Conservation (phyloP, 2,113 vertebrate genomes). For the Progne subis region DNA sequence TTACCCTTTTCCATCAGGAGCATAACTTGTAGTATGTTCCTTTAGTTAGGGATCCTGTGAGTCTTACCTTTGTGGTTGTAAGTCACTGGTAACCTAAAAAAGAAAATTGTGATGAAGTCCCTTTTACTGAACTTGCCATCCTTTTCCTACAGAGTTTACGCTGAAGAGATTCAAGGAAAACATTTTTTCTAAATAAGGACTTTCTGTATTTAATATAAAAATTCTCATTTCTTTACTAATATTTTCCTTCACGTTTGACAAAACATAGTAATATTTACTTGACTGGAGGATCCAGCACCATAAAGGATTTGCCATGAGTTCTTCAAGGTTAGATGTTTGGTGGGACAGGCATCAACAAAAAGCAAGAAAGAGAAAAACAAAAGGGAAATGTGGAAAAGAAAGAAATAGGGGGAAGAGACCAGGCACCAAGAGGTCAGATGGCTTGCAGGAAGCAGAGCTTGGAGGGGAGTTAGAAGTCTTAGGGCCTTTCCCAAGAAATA, state of each 20-base stretch:
- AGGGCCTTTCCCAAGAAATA: background rate
- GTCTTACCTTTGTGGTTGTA: background rate
- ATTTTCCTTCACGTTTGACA: background rate
- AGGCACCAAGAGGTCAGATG: background rate
- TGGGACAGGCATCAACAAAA: background rate
- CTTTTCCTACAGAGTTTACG: background rate
- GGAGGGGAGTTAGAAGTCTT: background rate
- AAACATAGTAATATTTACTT: background rate
- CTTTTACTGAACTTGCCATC: background rate
- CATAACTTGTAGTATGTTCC: background rate
- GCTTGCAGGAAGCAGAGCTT: background rate
- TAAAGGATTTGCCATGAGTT: background rate
- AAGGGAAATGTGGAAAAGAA: background rate
- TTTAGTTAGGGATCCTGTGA: background rate
- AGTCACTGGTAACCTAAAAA: background rate
- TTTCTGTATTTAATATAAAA: background rate
- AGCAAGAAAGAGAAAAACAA: background rate
- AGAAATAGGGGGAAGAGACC: background rate
- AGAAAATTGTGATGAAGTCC: background rate
- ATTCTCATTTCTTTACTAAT: background rate
- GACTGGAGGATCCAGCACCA: background rate
- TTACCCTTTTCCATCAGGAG: background rate
- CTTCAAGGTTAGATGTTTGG: background rate
- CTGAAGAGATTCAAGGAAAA: background rate
- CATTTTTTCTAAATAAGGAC: background rate